Evolutionary conservation across 2,888 invertebrate genomes (phyloP).

Genomic region (Phaedon cochleariae): DNA sequence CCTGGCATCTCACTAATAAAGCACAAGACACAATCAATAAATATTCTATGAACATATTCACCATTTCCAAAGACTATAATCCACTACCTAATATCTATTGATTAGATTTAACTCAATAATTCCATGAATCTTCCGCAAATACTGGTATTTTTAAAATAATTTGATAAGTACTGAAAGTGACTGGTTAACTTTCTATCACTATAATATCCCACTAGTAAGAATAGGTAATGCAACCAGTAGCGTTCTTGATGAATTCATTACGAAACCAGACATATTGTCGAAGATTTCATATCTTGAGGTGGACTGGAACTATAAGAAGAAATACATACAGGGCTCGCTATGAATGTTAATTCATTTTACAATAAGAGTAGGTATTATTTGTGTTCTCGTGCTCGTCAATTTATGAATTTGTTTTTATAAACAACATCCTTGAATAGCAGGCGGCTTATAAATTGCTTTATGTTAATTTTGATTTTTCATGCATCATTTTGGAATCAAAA

Average conservation of each 20-base stretch:
- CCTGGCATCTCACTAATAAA: slow-evolving; percentile 36
- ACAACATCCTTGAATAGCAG: no score
- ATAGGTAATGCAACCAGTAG: background rate
- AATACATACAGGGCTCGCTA: no score
- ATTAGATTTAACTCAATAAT: background rate
- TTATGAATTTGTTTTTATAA: no score
- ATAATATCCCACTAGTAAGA: background rate
- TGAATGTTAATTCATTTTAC: no score
- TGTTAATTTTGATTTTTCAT: no score
- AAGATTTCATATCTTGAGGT: no score
- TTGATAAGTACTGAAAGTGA: background rate
- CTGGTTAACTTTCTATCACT: background rate
- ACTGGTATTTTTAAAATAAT: slow-evolving; percentile 4
- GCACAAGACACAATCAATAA: slow-evolving; percentile 26
- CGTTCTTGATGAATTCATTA: background rate
- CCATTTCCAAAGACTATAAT: background rate
- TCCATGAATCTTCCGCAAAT: background rate
- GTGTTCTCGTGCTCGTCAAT: no score
- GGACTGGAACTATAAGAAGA: no score
- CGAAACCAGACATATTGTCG: background rate
- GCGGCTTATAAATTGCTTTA: no score
- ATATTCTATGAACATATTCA: slow-evolving; percentile 23
- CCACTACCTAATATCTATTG: background rate
- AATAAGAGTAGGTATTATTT: no score
- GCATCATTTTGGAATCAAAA: no score